Base-by-base conservation (phyloP, 2,888 invertebrate genomes). In the Tenthredo amoena region DNA sequence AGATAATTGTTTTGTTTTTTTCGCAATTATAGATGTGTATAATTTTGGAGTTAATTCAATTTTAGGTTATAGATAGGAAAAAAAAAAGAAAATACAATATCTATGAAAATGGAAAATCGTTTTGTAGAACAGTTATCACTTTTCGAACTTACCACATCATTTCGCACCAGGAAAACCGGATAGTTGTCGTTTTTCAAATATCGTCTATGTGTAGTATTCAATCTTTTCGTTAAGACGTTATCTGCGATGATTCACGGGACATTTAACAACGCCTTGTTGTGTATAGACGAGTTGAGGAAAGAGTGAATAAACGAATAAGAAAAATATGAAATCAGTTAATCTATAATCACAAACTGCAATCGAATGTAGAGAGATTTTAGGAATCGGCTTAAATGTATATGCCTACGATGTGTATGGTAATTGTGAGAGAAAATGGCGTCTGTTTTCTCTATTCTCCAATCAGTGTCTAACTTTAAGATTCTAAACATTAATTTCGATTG, bases 131-230 rank as follows among this genome's bases (percentile, higher is more conserved):
- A 12, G 34, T 71, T 18, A 37, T n/a, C 18, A 71, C 6, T 62
- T 43, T 74, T 47, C 5, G 6, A 76, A 76, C 76, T 76, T 6
- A 76, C 76, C 76, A 76, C 76, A 76, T 76, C 43, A 76, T 76
- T 76, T 31, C 34, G 43, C 7, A 26, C n/a, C 3, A 47, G 47
- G n/a, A 47, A 34, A 26, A 40, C 10, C 34, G 7, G n/a, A 9
- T 47, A 34, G 47, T 43, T 21, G 0, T 47, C 1, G 10, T 55
- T 55, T 55, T 55, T 55, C 55, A 55, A 55, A 55, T 55, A 55
- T 55, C 55, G 1, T 7, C n/a, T 55, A n/a, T 55, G 0, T 55
- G 18, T 55, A 18, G n/a, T 18, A 6, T 2, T 55, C 7, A n/a
- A 55, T 26, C 9, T 72, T 10, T 15, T n/a, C n/a, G 40, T 34